Evolutionary conservation across 2,113 vertebrate genomes (phyloP), one percentile per base, ranked within the genome.

Genomic region (Carassius gibelio): DNA sequence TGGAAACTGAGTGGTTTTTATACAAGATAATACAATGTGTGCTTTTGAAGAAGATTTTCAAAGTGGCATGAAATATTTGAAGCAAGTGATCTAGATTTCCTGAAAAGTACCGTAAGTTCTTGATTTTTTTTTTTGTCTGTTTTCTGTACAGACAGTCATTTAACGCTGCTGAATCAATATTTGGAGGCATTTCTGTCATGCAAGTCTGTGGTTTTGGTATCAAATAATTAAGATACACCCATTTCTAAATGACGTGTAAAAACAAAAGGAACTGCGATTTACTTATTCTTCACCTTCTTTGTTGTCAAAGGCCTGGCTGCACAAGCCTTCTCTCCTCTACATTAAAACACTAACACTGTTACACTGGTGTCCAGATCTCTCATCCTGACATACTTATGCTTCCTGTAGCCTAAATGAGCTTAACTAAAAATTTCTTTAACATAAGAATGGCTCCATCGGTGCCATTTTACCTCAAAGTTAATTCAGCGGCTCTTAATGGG

Each of bases 401-500:
- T 76, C 50, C 75, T 76, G 3, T 55, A 34, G 23, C 15, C 48
- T 75, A n/a, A 26, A 52, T 45, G 75, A 76, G 48, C 75, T 76
- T 76, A 78, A 78, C 61, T 61, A 19, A 78, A n/a, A 61, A 55
- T 36, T 76, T 76, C 55, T 59, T 59, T 15, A 61, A 78, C 17
- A 59, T 78, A n/a, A 62, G 13, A 68, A 50, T 48, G 23, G 68
- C 17, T 83, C 26, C 69, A 57, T 50, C 15, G 4, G 30, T 78
- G 55, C 30, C 55, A 42, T 78, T 78, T 78, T 78, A 78, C 52
- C 30, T 61, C 52, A 38, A n/a, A 59, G 55, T 59, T 61, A 61
- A 78, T 78, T 78, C 30, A 78, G 76, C 8, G 1, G 59, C 38
- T 81, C 74, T 38, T 86, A 72, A 76, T 76, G 71, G 61, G 45